Evolutionary conservation across 2,113 vertebrate species (phyloP).

Genomic region (Panurus biarmicus): DNA sequence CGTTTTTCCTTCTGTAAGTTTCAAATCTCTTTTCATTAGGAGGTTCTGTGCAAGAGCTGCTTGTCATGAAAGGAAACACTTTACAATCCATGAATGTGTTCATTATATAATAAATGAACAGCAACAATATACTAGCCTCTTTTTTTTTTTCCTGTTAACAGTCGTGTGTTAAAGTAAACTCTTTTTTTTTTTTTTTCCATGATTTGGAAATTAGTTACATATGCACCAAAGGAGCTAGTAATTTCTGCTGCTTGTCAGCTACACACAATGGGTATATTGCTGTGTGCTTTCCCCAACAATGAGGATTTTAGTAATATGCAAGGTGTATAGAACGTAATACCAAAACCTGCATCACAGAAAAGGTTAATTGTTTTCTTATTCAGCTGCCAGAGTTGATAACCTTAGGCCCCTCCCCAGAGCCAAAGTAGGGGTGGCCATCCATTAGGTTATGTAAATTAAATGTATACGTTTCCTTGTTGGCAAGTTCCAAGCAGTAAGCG

Average conservation of each 20-base stretch:
- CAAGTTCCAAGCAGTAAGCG: constrained; percentile 64
- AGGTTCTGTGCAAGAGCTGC: constrained; percentile 84
- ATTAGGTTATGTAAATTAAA: constrained; percentile 56
- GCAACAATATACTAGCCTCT: constrained; percentile 64
- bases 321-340: constrained; percentile 49
- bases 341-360: constrained; percentile 62
- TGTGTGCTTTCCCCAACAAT: constrained; percentile 66
- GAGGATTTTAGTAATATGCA: constrained; percentile 61
- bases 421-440: constrained; percentile 35
- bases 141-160: constrained; percentile 73
- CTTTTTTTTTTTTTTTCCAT: constrained; percentile 6
- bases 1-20: constrained; percentile 37
- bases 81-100: constrained; percentile 69
- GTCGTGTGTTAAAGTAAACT: constrained; percentile 66
- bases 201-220: constrained; percentile 72
- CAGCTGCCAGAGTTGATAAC: constrained; percentile 66
- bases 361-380: constrained; percentile 47
- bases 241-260: constrained; percentile 59
- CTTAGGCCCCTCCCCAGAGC: constrained; percentile 24
- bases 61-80: constrained; percentile 58
- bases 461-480: constrained; percentile 64
- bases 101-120: constrained; percentile 73
- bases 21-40: constrained; percentile 59
- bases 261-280: constrained; percentile 80
- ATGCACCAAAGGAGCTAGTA: constrained; percentile 75